Percentiles rank a stretch among this genome's conserved stretches.
phyloP scores from a whole-genome alignment of 2,797 vertebrate species.

The Peromyscus nudipes region DNA sequence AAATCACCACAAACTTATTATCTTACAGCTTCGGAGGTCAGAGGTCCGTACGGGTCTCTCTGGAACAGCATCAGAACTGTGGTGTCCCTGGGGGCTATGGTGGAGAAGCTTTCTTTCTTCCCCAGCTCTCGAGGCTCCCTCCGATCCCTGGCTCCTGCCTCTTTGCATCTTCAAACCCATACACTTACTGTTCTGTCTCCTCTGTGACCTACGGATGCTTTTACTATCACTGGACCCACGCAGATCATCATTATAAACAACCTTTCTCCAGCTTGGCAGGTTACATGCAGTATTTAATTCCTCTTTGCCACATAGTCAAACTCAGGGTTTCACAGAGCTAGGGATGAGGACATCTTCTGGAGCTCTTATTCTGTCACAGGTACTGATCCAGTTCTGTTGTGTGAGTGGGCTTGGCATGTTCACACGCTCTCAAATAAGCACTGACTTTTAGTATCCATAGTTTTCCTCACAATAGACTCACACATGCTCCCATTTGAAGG shows the following conservation, averaged over 20 bases:
- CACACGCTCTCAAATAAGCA: not conserved
- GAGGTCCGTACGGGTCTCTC: not conserved
- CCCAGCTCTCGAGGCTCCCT: not conserved
- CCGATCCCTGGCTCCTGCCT: not conserved
- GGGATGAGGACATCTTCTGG: not conserved
- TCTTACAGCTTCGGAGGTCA: not conserved
- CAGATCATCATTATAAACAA: not conserved
- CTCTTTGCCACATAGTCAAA: not conserved
- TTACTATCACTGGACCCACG: not conserved
- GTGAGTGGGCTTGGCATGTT: not conserved
- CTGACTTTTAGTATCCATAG: not conserved
- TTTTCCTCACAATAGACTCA: not conserved
- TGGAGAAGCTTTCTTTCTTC: not conserved
- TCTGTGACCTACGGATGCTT: not conserved
- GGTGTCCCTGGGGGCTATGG: not conserved
- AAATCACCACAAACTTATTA: not conserved
- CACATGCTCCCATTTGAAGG: not conserved
- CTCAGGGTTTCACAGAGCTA: not conserved
- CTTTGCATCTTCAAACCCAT: not conserved
- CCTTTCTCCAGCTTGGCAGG: not conserved
- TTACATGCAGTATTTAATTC: conserved; percentile 23
- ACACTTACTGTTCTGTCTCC: not conserved
- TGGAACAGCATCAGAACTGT: not conserved
- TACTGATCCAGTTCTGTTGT: not conserved
- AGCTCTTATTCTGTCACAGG: not conserved